Evolutionary conservation across 2,797 vertebrate species (phyloP).

Genomic region (Arrhamphus sclerolepis): DNA sequence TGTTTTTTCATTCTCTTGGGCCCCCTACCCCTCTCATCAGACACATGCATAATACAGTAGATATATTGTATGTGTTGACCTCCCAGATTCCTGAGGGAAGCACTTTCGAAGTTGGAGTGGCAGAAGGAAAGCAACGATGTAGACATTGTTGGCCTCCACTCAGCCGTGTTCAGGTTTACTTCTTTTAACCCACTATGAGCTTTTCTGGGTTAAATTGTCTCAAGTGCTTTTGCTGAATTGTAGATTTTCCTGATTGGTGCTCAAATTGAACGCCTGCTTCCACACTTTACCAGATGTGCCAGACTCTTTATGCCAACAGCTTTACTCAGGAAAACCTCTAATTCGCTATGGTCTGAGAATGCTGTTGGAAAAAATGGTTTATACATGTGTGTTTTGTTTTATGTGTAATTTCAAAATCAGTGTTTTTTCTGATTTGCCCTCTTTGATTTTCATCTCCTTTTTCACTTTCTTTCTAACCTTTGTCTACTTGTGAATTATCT

Average conservation of each 20-base stretch:
- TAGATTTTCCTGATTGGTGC: constrained; percentile 23
- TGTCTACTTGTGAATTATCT: background rate
- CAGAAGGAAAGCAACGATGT: background rate
- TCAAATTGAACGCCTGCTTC: constrained; percentile 42
- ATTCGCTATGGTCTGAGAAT: constrained; percentile 22
- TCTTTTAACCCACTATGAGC: constrained; percentile 19
- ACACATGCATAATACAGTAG: constrained; percentile 53
- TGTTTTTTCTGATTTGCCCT: background rate
- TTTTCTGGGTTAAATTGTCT: constrained; percentile 18
- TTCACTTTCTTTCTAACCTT: background rate
- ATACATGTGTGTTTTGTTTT: background rate
- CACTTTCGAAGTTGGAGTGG: constrained; percentile 26
- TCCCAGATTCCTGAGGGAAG: constrained; percentile 32
- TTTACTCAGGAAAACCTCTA: constrained; percentile 9
- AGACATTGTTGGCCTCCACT: background rate
- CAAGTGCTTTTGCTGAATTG: constrained; percentile 25
- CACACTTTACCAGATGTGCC: constrained; percentile 56
- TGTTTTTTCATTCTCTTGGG: constrained; percentile 29
- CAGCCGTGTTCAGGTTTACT: background rate
- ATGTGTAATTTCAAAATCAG: background rate
- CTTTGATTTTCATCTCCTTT: background rate
- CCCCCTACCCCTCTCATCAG: constrained; percentile 31
- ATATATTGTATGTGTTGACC: constrained; percentile 46
- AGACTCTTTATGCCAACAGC: constrained; percentile 12
- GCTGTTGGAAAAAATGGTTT: background rate